Evolutionary conservation across 2,113 vertebrate species (phyloP).

Genomic region (Mastomys natalensis): DNA sequence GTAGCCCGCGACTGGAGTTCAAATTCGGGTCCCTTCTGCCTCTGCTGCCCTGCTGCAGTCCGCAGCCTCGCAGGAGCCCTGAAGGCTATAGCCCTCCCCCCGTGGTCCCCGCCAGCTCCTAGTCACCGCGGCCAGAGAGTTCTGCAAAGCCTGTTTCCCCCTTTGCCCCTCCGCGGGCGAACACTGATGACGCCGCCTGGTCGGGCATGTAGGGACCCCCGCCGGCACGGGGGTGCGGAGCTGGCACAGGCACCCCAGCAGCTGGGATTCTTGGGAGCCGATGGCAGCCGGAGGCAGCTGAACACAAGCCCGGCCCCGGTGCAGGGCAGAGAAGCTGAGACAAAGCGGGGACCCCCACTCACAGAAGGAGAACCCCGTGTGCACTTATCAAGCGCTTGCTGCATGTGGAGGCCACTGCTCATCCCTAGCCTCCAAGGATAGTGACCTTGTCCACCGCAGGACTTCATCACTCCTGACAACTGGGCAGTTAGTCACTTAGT

Average conservation of each 20-base stretch:
- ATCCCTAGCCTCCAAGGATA: background rate
- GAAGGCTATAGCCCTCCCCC: background rate
- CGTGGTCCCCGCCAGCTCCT: background rate
- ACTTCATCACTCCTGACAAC: no score
- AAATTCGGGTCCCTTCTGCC: background rate
- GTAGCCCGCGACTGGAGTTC: background rate
- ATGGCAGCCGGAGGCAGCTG: background rate
- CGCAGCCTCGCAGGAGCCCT: background rate
- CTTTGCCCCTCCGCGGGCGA: background rate
- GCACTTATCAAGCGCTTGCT: background rate
- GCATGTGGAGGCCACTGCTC: no score
- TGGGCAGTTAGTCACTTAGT: background rate
- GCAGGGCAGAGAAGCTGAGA: background rate
- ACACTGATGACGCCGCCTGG: background rate
- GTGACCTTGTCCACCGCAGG: background rate
- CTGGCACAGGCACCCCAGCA: background rate
- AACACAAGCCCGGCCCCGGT: background rate
- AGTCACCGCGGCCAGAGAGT: background rate
- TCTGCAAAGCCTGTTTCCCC: conserved; percentile 1
- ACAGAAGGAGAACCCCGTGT: background rate
- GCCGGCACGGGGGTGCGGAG: background rate
- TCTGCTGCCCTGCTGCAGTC: background rate
- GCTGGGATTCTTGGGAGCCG: background rate
- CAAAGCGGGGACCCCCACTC: background rate
- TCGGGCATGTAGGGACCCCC: background rate